Base-by-base conservation (phyloP, 2,797 vertebrate genomes). In the Danio choprae region DNA sequence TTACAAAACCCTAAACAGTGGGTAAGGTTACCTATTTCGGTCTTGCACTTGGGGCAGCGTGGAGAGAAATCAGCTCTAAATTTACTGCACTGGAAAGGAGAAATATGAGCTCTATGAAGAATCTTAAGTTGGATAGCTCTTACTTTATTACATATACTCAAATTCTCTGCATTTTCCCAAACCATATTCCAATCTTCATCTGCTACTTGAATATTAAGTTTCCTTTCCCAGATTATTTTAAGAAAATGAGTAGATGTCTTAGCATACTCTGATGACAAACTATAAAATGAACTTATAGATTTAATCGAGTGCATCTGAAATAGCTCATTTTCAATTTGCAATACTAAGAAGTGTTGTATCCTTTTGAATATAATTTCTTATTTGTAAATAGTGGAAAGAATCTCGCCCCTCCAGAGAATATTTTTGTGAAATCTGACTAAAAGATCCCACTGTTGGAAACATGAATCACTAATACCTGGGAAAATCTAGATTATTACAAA, bases 211-310 rank as follows among this genome's bases (percentile, higher is more conserved):
- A 29, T 46, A 36, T 68, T 36, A 50, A 68, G 22, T 5, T 50
- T 58, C 13, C 5, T 43, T 64, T 43, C 60, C 38, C 16, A 43
- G 16, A 41, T 63, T 1, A 1, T 63, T 41, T 50, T 36, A 29
- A 12, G 40, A 43, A 44, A 46, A 46, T 65, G 18, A 22, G 18
- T 68, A 2, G 44, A 68, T 4, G 44, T 50, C 7, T 4, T 13
- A 7, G 9, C 20, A 68, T 10, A 68, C 20, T 50, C 44, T 0
- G 12, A 68, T 5, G 48, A 1, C 13, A 48, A 3, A 16, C 43
- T 2, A 22, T 73, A 44, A 74, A 59, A 29, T 38, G n/a, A 74
- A 74, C 22, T 46, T 43, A 20, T 59, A 44, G 41, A 58, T 44
- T n/a, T 22, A 6, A 9, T 8, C 46, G 20, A 59, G 13, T 43